A percentile compares a stretch with the other conserved stretches of the same genome.
phyloP scores from a whole-genome alignment of 1,140 invertebrate species.

The Pteromalus puparum region DNA sequence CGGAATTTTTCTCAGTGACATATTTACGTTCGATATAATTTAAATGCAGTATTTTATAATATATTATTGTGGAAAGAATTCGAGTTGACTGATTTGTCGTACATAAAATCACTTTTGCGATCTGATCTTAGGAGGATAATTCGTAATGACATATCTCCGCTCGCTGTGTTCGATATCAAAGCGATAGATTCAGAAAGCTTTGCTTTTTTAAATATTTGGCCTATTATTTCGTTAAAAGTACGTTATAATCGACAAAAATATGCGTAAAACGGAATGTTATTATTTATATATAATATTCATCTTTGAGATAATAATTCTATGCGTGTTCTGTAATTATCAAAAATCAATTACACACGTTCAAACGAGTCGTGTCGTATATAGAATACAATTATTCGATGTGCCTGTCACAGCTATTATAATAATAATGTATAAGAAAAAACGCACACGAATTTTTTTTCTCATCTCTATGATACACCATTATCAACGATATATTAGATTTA shows the following conservation, averaged over 20 bases:
- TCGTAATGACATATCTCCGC: not conserved
- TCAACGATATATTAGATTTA: conserved; percentile 7
- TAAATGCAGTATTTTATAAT: not conserved
- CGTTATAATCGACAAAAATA: not conserved
- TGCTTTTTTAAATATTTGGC: not conserved
- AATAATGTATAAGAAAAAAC: conserved; percentile 5
- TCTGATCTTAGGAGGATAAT: not conserved
- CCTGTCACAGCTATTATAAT: not conserved
- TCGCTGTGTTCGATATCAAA: conserved; percentile 11
- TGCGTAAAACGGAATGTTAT: not conserved
- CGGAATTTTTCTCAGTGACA: not conserved
- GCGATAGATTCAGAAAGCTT: conserved; percentile 9
- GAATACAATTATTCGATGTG: conserved; percentile 22
- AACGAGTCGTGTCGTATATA: not conserved
- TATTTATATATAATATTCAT: not conserved
- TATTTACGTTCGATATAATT: not conserved
- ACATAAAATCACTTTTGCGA: not conserved
- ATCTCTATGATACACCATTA: conserved; percentile 15
- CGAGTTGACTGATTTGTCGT: conserved; percentile 2
- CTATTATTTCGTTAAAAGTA: conserved; percentile 8
- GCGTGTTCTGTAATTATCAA: not conserved
- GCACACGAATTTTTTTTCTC: conserved; percentile 2
- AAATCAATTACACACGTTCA: conserved; percentile 11
- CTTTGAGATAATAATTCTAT: not conserved
- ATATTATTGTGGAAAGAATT: conserved; percentile 3